Conservation (phyloP, 2,797 vertebrate species). For the Atherinosoma microstoma region DNA sequence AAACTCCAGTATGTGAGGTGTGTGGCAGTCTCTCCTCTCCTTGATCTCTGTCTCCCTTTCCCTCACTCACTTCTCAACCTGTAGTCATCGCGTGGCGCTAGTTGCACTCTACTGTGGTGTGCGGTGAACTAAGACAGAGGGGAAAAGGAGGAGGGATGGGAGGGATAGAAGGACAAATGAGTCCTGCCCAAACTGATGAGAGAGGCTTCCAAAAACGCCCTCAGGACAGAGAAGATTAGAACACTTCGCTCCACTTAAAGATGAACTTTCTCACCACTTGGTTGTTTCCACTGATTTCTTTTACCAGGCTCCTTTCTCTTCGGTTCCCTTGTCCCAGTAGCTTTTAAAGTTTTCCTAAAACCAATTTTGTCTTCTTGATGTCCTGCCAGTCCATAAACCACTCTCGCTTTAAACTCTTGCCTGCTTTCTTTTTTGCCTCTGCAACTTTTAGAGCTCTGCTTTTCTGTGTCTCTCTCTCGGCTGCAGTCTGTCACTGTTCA, state of each 20-base stretch:
- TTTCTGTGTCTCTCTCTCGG: slow-evolving; percentile 18
- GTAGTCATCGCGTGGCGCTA: slow-evolving; percentile 78
- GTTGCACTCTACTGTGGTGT: slow-evolving; percentile 73
- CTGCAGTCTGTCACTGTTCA: slow-evolving; percentile 36
- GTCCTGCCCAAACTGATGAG: slow-evolving; percentile 80
- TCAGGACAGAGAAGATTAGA: slow-evolving; percentile 69
- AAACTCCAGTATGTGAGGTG: slow-evolving; percentile 76
- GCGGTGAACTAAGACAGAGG: slow-evolving; percentile 60
- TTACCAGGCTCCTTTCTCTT: slow-evolving; percentile 43
- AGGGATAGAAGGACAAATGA: slow-evolving; percentile 71
- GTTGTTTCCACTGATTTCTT: slow-evolving; percentile 56
- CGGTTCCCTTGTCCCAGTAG: slow-evolving; percentile 28
- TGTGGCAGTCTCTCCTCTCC: slow-evolving; percentile 70
- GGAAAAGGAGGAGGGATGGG: slow-evolving; percentile 64
- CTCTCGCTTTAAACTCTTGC: slow-evolving; percentile 21
- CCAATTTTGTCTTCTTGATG: slow-evolving; percentile 45
- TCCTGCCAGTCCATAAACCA: slow-evolving; percentile 59
- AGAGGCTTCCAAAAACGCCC: slow-evolving; percentile 70
- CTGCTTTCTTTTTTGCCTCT: slow-evolving; percentile 40
- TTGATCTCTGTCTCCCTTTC: slow-evolving; percentile 68
- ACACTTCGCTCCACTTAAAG: slow-evolving; percentile 55
- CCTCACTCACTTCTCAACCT: slow-evolving; percentile 81
- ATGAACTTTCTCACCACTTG: slow-evolving; percentile 54
- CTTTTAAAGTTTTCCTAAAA: slow-evolving; percentile 58
- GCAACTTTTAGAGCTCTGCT: slow-evolving; percentile 14